These are phyloP conservation scores for Caenorhabditis brenneri DNA, from an alignment of 1,140 invertebrate genomes.

Conservation along the genomic window DNA sequence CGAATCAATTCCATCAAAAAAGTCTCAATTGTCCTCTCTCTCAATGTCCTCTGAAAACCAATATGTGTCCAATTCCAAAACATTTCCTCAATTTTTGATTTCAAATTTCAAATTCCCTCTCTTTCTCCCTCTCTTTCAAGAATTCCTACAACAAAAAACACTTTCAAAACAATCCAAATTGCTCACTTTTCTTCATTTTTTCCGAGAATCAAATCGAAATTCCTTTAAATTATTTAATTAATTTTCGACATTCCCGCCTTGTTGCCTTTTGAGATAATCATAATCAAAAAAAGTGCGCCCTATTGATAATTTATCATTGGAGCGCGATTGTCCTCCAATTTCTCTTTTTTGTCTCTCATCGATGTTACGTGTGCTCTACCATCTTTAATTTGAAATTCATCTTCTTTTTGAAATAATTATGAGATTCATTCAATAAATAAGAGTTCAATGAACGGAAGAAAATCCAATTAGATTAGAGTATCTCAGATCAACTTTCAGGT, in stretches of 20 bases:
- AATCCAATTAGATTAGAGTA: not conserved
- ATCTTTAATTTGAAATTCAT: too few species aligned
- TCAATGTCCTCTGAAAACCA: not conserved
- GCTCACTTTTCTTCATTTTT: not conserved
- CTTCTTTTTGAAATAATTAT: too few species aligned
- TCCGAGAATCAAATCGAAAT: too few species aligned
- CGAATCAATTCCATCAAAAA: too few species aligned
- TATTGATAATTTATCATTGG: not conserved
- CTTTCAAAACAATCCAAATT: not conserved
- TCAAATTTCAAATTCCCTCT: not conserved
- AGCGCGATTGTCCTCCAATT: not conserved
- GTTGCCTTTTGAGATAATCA: conserved; percentile 31
- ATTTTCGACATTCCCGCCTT: conserved; percentile 31
- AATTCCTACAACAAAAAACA: too few species aligned
- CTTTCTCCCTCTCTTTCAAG: too few species aligned
- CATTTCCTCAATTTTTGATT: not conserved
- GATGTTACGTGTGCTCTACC: conserved; percentile 11
- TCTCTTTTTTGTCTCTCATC: not conserved
- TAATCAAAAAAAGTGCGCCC: not conserved
- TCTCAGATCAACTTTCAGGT: not conserved
- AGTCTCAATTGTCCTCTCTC: too few species aligned
- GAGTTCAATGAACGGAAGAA: not conserved
- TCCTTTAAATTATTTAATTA: too few species aligned
- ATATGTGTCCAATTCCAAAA: not conserved
- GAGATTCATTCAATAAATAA: not conserved